phyloP scores from a whole-genome alignment of 2,888 invertebrate genomes.

The Ligdia adustata region DNA sequence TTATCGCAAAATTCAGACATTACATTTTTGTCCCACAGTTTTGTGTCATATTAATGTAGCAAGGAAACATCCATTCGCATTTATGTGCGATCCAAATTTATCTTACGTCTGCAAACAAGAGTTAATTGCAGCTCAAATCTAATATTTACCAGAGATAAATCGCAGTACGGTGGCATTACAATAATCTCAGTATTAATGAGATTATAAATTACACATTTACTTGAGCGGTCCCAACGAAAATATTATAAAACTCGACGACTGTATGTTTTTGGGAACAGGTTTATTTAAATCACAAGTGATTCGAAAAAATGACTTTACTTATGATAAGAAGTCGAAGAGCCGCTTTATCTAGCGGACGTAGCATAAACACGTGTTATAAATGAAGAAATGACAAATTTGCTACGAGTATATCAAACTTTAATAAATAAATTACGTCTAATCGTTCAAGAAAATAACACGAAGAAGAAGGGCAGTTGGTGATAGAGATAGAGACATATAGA shows the following conservation, averaged over 20 bases:
- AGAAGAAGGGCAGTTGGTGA: too few species aligned
- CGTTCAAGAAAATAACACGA: too few species aligned
- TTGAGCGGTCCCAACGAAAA: slow-evolving; percentile 26
- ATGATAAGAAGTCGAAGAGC: slow-evolving; percentile 12
- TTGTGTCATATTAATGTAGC: slow-evolving; percentile 1
- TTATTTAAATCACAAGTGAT: slow-evolving; percentile 16
- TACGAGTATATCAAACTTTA: too few species aligned
- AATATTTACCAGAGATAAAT: slow-evolving; percentile 77
- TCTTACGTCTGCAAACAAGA: slow-evolving; percentile 67
- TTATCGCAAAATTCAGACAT: not conserved
- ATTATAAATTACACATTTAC: slow-evolving; percentile 43
- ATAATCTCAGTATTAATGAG: slow-evolving; percentile 51
- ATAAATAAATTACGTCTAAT: too few species aligned
- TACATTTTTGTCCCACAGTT: slow-evolving; percentile 5
- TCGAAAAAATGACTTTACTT: slow-evolving; percentile 23
- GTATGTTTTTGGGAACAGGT: slow-evolving; percentile 26
- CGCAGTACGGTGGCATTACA: slow-evolving; percentile 62
- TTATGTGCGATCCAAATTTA: slow-evolving; percentile 62
- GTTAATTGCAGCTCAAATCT: slow-evolving; percentile 70
- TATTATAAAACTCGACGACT: slow-evolving; percentile 22
- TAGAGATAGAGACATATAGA: too few species aligned
- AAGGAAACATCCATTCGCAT: slow-evolving; percentile 54
- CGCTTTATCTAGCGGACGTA: slow-evolving; percentile 9
- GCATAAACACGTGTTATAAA: too few species aligned
- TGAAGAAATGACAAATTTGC: too few species aligned